These are phyloP conservation scores for Alosa sapidissima DNA, from an alignment of 2,797 vertebrate genomes.

Conservation along the genomic window DNA sequence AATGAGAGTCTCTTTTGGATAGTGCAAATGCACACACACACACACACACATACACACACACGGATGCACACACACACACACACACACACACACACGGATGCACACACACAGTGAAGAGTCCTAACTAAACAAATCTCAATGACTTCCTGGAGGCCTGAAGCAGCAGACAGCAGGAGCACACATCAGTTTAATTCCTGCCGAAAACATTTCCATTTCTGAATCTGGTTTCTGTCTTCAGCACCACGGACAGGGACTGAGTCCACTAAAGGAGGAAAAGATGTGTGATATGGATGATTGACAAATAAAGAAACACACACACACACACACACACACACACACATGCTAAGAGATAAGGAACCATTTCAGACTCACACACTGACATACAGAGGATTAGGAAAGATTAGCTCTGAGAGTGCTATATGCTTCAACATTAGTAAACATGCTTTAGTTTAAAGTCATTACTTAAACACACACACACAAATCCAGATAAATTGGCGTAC, in stretches of 20 bases:
- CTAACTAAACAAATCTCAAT: too few relatives aligned
- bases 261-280: too few relatives aligned
- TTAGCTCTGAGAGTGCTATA: neutral
- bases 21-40: too few relatives aligned
- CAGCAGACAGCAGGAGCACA: too few relatives aligned
- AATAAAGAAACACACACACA: constrained; percentile 1
- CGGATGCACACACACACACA: neutral
- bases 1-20: too few relatives aligned
- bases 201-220: too few relatives aligned
- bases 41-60: neutral
- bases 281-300: neutral
- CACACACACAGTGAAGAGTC: too few relatives aligned
- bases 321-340: neutral
- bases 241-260: too few relatives aligned
- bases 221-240: too few relatives aligned
- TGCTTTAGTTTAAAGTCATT: constrained; percentile 8
- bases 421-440: constrained; percentile 3
- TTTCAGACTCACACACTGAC: neutral
- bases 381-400: neutral
- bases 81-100: neutral
- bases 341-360: neutral
- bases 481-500: neutral
- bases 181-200: too few relatives aligned
- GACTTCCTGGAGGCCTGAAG: too few relatives aligned
- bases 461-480: neutral